Conservation (phyloP, 2,113 vertebrate species). For the Cottus gobio region DNA sequence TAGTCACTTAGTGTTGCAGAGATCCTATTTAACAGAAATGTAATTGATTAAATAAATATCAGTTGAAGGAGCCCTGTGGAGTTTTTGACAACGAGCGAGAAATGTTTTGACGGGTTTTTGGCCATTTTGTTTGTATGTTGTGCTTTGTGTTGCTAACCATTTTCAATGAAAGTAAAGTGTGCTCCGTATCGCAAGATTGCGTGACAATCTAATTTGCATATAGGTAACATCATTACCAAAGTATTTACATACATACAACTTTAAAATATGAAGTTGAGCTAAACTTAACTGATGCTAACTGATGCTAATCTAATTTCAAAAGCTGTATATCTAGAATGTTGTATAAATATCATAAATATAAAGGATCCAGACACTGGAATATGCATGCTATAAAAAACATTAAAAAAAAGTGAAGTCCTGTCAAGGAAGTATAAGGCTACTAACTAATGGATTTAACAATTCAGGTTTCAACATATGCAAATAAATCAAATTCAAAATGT, state of each 20-base stretch:
- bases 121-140: background rate
- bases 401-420: background rate
- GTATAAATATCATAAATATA: background rate
- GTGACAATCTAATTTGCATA: background rate
- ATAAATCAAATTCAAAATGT: background rate
- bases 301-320: background rate
- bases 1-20: background rate
- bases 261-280: background rate
- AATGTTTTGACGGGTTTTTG: background rate
- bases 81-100: background rate
- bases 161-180: background rate
- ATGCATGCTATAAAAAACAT: background rate
- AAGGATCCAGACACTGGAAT: background rate
- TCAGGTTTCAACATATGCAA: background rate
- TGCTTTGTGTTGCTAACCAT: background rate
- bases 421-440: background rate
- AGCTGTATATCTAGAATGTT: background rate
- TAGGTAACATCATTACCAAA: background rate
- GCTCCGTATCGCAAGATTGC: background rate
- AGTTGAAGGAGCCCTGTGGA: background rate
- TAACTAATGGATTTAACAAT: background rate
- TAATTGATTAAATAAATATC: background rate
- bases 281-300: background rate
- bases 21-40: background rate
- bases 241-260: background rate